A percentile compares a stretch with the other conserved stretches of the same genome.
Conservation (phyloP, 2,888 invertebrate species). For the Malthinus seriepunctatus region DNA sequence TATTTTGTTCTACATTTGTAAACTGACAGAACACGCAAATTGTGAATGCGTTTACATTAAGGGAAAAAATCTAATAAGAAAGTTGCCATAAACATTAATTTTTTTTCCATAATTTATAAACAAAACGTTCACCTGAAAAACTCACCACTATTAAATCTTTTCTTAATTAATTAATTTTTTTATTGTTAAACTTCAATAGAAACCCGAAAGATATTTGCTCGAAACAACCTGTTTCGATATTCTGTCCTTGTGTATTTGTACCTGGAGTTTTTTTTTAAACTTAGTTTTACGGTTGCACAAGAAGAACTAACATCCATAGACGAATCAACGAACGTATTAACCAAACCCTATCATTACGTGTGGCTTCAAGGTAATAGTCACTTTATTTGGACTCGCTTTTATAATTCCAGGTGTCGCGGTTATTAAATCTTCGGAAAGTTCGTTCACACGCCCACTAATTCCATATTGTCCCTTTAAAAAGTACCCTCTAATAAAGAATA, state of each 20-base stretch:
- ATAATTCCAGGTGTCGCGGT: constrained; percentile 33
- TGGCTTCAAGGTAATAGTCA: constrained; percentile 36
- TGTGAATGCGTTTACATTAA: constrained; percentile 31
- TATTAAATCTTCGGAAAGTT: constrained; percentile 22
- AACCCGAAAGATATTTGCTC: constrained; percentile 1
- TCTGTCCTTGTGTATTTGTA: constrained; percentile 18
- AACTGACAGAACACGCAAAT: constrained; percentile 32
- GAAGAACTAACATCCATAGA: constrained; percentile 28
- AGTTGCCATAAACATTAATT: too few species aligned
- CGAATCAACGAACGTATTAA: constrained; percentile 34
- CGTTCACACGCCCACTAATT: constrained; percentile 35
- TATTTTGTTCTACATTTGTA: constrained; percentile 31
- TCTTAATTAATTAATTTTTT: background rate
- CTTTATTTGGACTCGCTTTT: constrained; percentile 36
- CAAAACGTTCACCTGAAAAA: too few species aligned
- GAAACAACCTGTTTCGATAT: constrained; percentile 11
- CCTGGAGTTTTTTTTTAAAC: constrained; percentile 15
- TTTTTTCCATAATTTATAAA: too few species aligned
- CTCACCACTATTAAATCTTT: too few species aligned
- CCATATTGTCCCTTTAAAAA: constrained; percentile 28
- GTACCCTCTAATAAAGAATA: constrained; percentile 25
- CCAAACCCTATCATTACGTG: constrained; percentile 35
- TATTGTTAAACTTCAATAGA: background rate
- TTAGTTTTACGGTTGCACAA: constrained; percentile 25
- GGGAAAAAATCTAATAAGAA: background rate